Evolutionary conservation across 2,888 invertebrate genomes (phyloP).

Genomic region (Eilema caniola): DNA sequence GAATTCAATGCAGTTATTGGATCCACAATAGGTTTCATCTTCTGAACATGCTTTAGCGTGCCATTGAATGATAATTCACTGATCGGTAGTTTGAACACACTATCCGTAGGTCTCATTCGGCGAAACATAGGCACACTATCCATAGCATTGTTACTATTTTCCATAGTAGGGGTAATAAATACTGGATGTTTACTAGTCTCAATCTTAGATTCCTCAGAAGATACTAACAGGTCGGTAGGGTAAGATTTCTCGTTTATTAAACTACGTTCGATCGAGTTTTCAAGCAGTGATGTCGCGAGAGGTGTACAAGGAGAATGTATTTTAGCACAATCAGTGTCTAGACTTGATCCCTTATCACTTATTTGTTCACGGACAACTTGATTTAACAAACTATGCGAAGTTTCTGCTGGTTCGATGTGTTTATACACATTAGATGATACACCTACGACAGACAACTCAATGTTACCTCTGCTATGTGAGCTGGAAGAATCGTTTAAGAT

Average conservation of each 20-base stretch:
- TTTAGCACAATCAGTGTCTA: constrained; percentile 67
- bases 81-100: constrained; percentile 80
- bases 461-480: constrained; percentile 71
- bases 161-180: constrained; percentile 83
- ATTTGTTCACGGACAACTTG: constrained; percentile 56
- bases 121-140: constrained; percentile 79
- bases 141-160: constrained; percentile 84
- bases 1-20: constrained; percentile 76
- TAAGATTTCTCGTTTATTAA: constrained; percentile 74
- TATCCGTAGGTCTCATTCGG: constrained; percentile 70
- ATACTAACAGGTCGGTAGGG: constrained; percentile 66
- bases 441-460: constrained; percentile 68
- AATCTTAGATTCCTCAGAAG: constrained; percentile 76
- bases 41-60: constrained; percentile 81
- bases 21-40: constrained; percentile 80
- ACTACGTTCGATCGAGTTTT: constrained; percentile 71
- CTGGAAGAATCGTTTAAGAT: constrained; percentile 64
- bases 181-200: constrained; percentile 70
- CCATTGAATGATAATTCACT: constrained; percentile 83
- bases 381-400: constrained; percentile 60
- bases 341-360: constrained; percentile 62
- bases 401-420: constrained; percentile 63
- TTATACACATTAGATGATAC: constrained; percentile 62
- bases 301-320: constrained; percentile 69
- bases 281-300: constrained; percentile 63